These are phyloP conservation scores for Eira barbara DNA, from an alignment of 2,113 vertebrate genomes.

Conservation along the genomic window DNA sequence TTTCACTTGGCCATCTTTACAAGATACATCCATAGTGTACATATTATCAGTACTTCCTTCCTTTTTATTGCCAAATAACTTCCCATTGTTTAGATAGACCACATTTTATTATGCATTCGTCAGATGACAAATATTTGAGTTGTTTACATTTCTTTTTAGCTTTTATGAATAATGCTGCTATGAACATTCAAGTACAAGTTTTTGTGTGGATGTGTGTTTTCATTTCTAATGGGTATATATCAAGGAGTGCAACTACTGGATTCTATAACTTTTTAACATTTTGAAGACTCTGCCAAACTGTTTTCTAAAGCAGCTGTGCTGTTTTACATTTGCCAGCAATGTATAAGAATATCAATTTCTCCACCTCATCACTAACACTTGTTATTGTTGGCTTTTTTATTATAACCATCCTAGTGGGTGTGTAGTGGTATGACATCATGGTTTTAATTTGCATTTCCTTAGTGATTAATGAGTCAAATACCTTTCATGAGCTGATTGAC, in stretches of 20 bases:
- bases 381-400: background rate
- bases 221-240: background rate
- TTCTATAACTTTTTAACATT: background rate
- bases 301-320: background rate
- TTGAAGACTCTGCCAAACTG: background rate
- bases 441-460: background rate
- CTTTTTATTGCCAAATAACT: background rate
- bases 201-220: background rate
- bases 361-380: background rate
- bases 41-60: background rate
- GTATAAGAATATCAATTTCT: background rate
- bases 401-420: background rate
- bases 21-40: background rate
- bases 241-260: background rate
- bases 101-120: background rate
- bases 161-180: background rate
- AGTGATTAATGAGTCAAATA: background rate
- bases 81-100: background rate
- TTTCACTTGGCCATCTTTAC: background rate
- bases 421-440: background rate
- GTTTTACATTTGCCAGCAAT: background rate
- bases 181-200: background rate
- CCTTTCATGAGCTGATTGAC: background rate
- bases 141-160: background rate
- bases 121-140: background rate